Evolutionary conservation across 2,797 vertebrate species (phyloP), one percentile per base, ranked within the genome.

Genomic region (Mionectes olivaceus): DNA sequence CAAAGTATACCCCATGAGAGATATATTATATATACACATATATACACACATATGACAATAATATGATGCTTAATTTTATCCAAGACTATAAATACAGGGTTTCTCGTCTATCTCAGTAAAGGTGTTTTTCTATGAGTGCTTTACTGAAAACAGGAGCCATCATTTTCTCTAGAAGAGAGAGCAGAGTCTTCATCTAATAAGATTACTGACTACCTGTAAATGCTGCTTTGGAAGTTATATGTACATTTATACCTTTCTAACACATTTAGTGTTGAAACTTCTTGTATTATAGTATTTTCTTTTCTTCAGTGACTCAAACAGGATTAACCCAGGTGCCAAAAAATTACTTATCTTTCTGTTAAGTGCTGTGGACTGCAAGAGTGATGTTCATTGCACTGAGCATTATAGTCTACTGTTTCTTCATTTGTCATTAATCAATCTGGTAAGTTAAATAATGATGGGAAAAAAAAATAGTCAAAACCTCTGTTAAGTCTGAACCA

Each of bases 381-480:
- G 21, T 79, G 63, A 21, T 68, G 12, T 27, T 76, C 77, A 64
- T 24, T 44, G 68, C 30, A 10, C 7, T 70, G 30, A 50, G 4
- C 15, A 33, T 27, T 41, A 35, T 76, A 71, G 35, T 78, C 47
- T 61, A 28, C 69, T 84, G 53, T 50, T 93, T 93, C 87, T 95
- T 94, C 79, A 77, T 95, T 86, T 90, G 37, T 87, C 71, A 79
- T 92, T 92, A 53, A 90, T 89, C 89, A 87, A 12, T 56, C 43
- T 90, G 53, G 56, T 93, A 77, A 87, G 85, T 86, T 86, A 91
- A 89, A 89, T 92, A 90, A 90, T 89, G 90, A 44, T 25, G 22
- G 30, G 27, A 27, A 82, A 84, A 94, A 95, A 92, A 93, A 82
- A 83, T 1, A 32, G 4, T 86, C 57, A 93, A 94, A 96, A 94